Evolutionary conservation across 2,888 invertebrate genomes (phyloP).

Genomic region (Pterostichus madidus): DNA sequence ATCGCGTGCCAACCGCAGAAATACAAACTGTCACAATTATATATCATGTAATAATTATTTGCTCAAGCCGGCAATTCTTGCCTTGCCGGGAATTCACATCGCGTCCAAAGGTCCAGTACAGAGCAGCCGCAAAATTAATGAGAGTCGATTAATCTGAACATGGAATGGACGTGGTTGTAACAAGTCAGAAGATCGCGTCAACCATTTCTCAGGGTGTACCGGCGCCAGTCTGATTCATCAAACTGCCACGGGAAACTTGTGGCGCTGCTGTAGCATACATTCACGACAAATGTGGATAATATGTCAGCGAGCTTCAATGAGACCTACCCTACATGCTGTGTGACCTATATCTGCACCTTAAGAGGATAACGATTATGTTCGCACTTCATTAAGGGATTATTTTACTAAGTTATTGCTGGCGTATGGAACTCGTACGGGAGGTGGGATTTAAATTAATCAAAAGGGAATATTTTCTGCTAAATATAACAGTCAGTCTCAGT

Average conservation of each 20-base stretch:
- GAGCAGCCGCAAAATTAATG: conserved; percentile 36
- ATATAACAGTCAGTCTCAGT: not conserved
- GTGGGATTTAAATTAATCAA: conserved; percentile 1
- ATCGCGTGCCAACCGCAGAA: not conserved
- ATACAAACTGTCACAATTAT: conserved; percentile 15
- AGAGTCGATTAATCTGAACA: conserved; percentile 42
- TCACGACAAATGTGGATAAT: conserved; percentile 42
- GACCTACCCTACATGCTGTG: conserved; percentile 3
- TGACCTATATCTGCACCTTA: conserved; percentile 12
- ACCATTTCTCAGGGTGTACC: conserved; percentile 50
- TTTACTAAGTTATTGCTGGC: not conserved
- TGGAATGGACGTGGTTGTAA: conserved; percentile 47
- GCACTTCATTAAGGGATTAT: conserved; percentile 19
- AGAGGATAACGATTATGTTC: conserved; percentile 36
- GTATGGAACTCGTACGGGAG: not conserved
- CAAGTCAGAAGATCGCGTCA: conserved; percentile 54
- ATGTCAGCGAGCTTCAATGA: conserved; percentile 37
- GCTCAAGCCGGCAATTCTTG: conserved; percentile 8
- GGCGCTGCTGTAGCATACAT: conserved; percentile 39
- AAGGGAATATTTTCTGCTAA: not conserved
- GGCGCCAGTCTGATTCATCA: conserved; percentile 40
- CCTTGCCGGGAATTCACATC: not conserved
- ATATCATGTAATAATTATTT: conserved; percentile 18
- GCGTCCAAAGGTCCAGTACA: conserved; percentile 4
- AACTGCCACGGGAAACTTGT: conserved; percentile 48